Base-by-base conservation (phyloP, 2,888 invertebrate genomes). In the Sphaeridia pumilis region DNA sequence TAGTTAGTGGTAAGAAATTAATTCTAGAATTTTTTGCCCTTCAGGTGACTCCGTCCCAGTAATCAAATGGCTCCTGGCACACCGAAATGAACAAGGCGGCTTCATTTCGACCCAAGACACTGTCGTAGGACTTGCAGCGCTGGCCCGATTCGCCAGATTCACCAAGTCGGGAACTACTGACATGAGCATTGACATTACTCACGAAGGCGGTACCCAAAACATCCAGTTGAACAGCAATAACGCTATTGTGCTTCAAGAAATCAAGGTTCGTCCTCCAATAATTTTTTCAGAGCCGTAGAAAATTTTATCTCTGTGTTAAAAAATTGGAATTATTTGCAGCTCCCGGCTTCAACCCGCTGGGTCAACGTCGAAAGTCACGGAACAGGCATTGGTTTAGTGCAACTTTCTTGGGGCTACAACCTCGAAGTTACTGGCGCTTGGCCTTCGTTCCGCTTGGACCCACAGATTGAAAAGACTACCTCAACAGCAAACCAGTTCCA, bases 351-450 rank as follows among this genome's bases (percentile, higher is more conserved):
- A 58, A 77, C 79, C 0, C 75, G 82, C 10, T 72, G 77, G 56
- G 77, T 89, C 1, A 80, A 81, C 55, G 76, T 90, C 21, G 79
- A 79, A 45, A 89, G 87, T 0, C 79, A 78, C 62, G 93, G 93
- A 14, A 78, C 76, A 44, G 93, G 93, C 10, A 76, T 89, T 49
- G 84, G 82, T 0, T 71, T 87, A 54, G 76, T 85, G 42, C 83
- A 86, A 66, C 77, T 93, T 21, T 78, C 83, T 0, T 88, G 87
- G 62, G 78, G 78, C 43, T 90, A 87, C 67, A 84, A 85, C 70
- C 77, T 88, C 55, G 87, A 87, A 68, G 87, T 87, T 3, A 88
- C 88, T 14, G 87, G 84, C 25, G 83, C 86, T 31, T 86, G 85
- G 79, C 89, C 92, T 2, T 75, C 87, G 59, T 92, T 88, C 71